Base-by-base conservation (phyloP, 2,113 vertebrate genomes). In the Neopipo cinnamomea region DNA sequence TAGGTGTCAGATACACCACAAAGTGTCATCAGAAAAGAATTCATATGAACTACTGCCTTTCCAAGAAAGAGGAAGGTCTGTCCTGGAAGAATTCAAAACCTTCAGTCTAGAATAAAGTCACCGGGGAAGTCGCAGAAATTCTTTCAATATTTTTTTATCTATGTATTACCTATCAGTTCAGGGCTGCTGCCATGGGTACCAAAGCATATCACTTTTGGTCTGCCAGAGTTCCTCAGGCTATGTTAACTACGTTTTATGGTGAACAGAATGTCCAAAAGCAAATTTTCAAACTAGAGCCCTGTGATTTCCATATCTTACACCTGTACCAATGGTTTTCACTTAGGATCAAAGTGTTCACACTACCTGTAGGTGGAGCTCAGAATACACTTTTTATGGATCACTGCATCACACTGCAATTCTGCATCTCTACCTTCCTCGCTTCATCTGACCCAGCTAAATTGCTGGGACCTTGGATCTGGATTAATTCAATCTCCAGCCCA, bases 171-270 rank as follows among this genome's bases (percentile, higher is more conserved):
- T 58, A 12, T 7, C 10, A 58, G 31, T 49, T 31, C 81, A 37
- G 19, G 33, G 8, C 37, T 80, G 67, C n/a, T 84, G 22, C 22
- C 8, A 23, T 9, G 9, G 12, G 2, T 79, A 33, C 12, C 42
- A 74, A 47, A 65, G n/a, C 12, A 44, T 15, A 6, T 10, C 12
- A 47, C 23, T 72, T 85, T 19, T 47, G 18, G 22, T 70, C 28
- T 91, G 16, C 11, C 49, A 62, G 30, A 76, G 31, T 20, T 77
- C 50, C 41, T 70, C n/a, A 35, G 25, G 16, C 14, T 56, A n/a
- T 1, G 0, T 23, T 9, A 39, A 25, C 14, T 31, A 25, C 0
- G 2, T 66, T 62, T 70, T 25, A 73, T 13, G 13, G n/a, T 31
- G 13, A 91, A 79, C 8, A 66, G 11, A 66, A 85, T 15, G 11